A percentile compares a stretch with the other conserved stretches of the same genome.
Conservation (phyloP, 92 coral and sea anemone genomes). For the Galaxea fascicularis region DNA sequence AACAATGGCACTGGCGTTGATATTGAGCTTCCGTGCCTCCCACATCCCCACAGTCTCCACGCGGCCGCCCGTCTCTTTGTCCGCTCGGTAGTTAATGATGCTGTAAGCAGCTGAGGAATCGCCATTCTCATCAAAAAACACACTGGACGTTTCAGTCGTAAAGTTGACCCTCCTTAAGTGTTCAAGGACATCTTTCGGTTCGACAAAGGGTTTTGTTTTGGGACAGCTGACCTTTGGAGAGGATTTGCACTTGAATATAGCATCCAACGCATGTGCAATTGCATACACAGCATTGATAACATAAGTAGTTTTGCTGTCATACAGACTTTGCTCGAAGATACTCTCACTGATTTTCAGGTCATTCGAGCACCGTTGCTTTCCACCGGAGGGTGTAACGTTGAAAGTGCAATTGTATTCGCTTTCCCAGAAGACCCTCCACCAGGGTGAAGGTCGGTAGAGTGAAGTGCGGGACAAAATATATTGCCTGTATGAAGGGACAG, state of each 20-base stretch:
- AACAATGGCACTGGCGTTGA: constrained; percentile 42
- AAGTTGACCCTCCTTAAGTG: constrained; percentile 71
- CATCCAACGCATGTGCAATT: constrained; percentile 87
- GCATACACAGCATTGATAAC: constrained; percentile 93
- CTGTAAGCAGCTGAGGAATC: constrained; percentile 72
- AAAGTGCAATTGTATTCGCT: constrained; percentile 66
- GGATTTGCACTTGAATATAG: constrained; percentile 62
- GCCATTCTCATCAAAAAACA: constrained; percentile 78
- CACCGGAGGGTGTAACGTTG: constrained; percentile 9
- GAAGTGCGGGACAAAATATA: constrained; percentile 64
- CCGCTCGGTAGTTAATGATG: constrained; percentile 71
- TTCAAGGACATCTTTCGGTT: constrained; percentile 60
- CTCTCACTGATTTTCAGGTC: constrained; percentile 46
- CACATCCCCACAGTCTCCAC: constrained; percentile 77
- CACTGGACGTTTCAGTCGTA: constrained; percentile 44
- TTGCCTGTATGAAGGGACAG: constrained; percentile 53
- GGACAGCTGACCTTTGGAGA: constrained; percentile 61
- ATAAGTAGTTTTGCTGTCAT: constrained; percentile 67
- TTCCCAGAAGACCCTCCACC: constrained; percentile 87
- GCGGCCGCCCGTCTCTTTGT: constrained; percentile 40
- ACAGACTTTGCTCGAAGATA: constrained; percentile 47
- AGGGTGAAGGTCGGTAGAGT: constrained; percentile 58
- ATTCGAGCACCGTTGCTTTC: constrained; percentile 42
- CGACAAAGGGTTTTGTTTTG: constrained; percentile 47
- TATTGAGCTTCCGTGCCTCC: constrained; percentile 52